Conservation (phyloP, 2,797 vertebrate genomes). For the Crocidura indochinensis region DNA sequence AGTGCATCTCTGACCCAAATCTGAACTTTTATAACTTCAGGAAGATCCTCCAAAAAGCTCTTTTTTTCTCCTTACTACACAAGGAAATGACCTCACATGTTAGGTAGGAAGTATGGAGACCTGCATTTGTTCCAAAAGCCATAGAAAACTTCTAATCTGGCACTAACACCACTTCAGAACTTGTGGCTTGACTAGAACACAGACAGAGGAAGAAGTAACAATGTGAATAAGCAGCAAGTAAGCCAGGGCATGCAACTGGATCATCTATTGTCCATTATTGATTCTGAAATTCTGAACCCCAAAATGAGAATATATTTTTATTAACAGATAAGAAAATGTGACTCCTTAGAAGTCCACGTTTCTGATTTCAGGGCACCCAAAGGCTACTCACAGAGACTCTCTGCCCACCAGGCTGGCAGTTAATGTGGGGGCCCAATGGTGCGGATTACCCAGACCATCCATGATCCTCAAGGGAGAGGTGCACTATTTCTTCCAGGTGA, state of each 20-base stretch:
- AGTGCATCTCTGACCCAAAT: too few species aligned
- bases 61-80: neutral
- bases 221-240: neutral
- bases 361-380: neutral
- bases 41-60: neutral
- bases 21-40: neutral
- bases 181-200: neutral
- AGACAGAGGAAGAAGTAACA: neutral
- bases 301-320: neutral
- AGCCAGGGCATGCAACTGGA: neutral
- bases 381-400: too few species aligned
- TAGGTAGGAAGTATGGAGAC: neutral
- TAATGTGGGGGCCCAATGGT: too few species aligned
- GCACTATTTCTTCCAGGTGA: too few species aligned
- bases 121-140: neutral
- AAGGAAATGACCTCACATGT: neutral
- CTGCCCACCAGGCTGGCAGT: too few species aligned
- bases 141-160: neutral
- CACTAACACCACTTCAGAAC: neutral
- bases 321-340: neutral
- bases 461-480: neutral
- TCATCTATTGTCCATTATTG: neutral
- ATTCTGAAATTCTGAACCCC: conserved; percentile 2
- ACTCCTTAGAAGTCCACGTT: neutral
- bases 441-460: too few species aligned